Evolutionary conservation across 2,113 vertebrate species (phyloP), one percentile per base, ranked within the genome.

Genomic region (Bos javanicus): DNA sequence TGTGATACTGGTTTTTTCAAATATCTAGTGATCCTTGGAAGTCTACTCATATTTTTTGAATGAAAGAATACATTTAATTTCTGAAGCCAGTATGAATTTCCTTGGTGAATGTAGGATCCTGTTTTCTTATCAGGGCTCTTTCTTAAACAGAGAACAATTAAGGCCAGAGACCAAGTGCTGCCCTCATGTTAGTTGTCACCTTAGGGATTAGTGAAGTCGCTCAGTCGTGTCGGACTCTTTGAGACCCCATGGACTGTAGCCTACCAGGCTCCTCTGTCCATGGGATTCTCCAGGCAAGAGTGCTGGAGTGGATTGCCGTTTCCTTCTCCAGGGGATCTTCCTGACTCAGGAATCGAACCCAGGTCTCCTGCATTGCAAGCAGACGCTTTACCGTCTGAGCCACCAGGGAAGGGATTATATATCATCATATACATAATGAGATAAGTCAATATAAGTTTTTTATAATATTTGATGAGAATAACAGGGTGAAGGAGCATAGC

Each of bases 1-100:
- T 57, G n/a, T 74, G 52, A 85, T 48, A 39, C 5, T 91, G 76
- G 64, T 43, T 93, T 97, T 74, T 90, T 81, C 60, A 82, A 96
- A 67, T 87, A 46, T 16, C 8, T 54, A 62, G 33, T 48, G 48
- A 48, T 59, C n/a, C 36, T 95, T 76, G 67, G 39, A 52, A 56
- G 23, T n/a, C 48, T 43, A 43, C 43, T 43, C n/a, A 81, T 88
- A 56, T 4, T 54, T 94, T 64, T 59, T 71, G 46, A 88, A 57
- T 71, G 78, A 87, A 71, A 71, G 26, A 81, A 12, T 52, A 48
- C 88, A 8, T 93, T 48, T 81, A 48, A 91, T 78, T 87, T 76
- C 67, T 74, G 48, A 92, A 67, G 56, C 39, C 36, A 91, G 92
- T 25, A 30, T 6, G 21, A 2, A 57, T 64, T 48, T 86, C 52